Evolutionary conservation across 2,888 invertebrate genomes (phyloP).

Genomic region (Prosopocoilus inquinatus): DNA sequence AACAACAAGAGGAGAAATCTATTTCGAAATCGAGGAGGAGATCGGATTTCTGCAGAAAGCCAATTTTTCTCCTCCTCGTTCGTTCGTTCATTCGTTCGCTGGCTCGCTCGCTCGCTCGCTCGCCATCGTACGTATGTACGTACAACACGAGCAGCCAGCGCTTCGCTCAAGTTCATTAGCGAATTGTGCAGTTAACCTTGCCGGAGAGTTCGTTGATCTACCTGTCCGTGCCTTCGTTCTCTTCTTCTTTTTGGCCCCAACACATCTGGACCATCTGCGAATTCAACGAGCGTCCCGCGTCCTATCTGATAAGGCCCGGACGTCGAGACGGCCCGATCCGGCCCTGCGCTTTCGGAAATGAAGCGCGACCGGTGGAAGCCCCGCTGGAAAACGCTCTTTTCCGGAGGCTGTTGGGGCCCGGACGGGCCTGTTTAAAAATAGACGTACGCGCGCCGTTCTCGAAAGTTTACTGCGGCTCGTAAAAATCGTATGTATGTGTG

Average conservation of each 20-base stretch:
- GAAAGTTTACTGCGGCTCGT: no score
- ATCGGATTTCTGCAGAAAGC: not conserved
- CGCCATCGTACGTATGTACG: not conserved
- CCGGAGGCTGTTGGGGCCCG: no score
- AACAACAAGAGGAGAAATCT: no score
- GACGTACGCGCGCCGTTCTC: no score
- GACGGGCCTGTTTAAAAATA: no score
- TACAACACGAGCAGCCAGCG: not conserved
- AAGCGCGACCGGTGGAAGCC: no score
- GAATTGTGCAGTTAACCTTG: conserved; percentile 34
- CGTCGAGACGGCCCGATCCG: no score
- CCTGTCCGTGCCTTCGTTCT: conserved; percentile 11
- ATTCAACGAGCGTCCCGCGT: conserved; percentile 2
- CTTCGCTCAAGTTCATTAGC: conserved; percentile 31
- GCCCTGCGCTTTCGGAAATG: no score
- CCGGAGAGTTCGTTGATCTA: conserved; percentile 31
- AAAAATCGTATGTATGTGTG: no score
- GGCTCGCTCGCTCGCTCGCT: no score
- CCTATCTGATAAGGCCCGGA: no score
- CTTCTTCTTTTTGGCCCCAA: conserved; percentile 16
- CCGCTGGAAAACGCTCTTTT: no score
- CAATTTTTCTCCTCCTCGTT: not conserved
- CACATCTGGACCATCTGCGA: conserved; percentile 22
- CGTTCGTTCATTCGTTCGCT: not conserved
- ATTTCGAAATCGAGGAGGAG: not conserved